Base-by-base conservation (phyloP, 2,113 vertebrate genomes). In the Peucedramus taeniatus region DNA sequence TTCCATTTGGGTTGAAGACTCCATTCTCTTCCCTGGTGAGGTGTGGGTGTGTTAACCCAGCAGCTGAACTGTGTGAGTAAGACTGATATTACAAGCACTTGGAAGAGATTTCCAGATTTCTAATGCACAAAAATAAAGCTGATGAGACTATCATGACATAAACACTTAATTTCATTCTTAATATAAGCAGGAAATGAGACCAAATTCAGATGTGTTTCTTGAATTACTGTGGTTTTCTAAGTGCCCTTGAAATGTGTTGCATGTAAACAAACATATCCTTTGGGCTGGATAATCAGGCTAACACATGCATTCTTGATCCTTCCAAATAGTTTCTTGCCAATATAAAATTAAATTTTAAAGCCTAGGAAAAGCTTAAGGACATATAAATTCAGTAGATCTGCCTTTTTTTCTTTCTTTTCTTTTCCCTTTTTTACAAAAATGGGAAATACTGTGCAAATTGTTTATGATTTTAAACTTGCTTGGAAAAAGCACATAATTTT, bases 131-230 rank as follows among this genome's bases (percentile, higher is more conserved):
- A 94, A 94, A 90, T 66, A 81, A 90, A 92, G 27, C 53, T 78
- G 71, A 39, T 78, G 64, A 69, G 47, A 56, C 31, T 2, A 3
- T 70, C 54, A 28, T 74, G 69, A 56, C 44, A 78, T 56, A 92
- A 83, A 69, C 81, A 70, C 20, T 79, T 89, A 61, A 79, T 81
- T 71, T 90, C 28, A 14, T 84, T 77, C 69, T 70, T 92, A 80
- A 91, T 50, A 77, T 17, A 39, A 57, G 85, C 84, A 90, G 42
- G 75, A 94, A 97, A 96, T 61, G 47, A 90, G 80, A 87, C 50
- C 40, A 89, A 93, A 92, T 90, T 97, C 85, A 74, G 86, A 83
- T 86, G 65, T 96, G 90, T 94, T 97, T 87, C 47, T 91, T 81
- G 53, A 91, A 96, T 93, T 82, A 57, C 87, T 95, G 81, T 85